Base-by-base conservation (phyloP, 2,797 vertebrate species). In the Trachops cirrhosus region DNA sequence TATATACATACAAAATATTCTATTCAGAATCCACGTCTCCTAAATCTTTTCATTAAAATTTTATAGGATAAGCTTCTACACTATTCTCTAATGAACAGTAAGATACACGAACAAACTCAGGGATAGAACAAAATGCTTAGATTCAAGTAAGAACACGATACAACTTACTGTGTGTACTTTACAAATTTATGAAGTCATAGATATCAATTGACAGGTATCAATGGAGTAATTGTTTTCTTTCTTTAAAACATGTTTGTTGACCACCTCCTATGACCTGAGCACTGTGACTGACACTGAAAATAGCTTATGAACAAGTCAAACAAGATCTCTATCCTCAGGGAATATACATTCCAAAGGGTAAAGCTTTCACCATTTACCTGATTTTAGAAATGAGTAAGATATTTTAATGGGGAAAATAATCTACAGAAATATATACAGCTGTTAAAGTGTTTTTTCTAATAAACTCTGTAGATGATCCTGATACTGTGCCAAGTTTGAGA, bases 161-260 rank as follows among this genome's bases (percentile, higher is more conserved):
- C 59, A 14, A 46, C n/a, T 86, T 91, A 54, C 1, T 44, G 11
- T 48, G 37, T 50, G 14, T 71, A 46, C 26, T 77, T 93, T 90
- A 94, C 32, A 89, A 90, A 74, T 54, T 54, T 67, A 57, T 77
- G 80, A 89, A 48, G 18, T 86, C 41, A 93, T 22, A 93, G 78
- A 86, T 32, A 87, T 86, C 32, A 80, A 59, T 91, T 82, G 48
- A 89, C 14, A 82, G n/a, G 39, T 71, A 71, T 62, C 77, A 96
- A 54, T 77, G 37, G 11, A 64, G 29, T 96, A 75, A 75, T 32
- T 59, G 54, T 41, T 50, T 84, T 70, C 21, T 88, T 62, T 78
- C 29, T 59, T 75, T 89, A 80, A 93, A 62, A 89, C 18, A 10
- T 62, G 78, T 89, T 48, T 75, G 14, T 79, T 89, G 39, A 54